Percentiles rank a stretch among this genome's conserved stretches.
Evolutionary conservation across 2,888 invertebrate species (phyloP).

Genomic region (Drosophila engyochracea): DNA sequence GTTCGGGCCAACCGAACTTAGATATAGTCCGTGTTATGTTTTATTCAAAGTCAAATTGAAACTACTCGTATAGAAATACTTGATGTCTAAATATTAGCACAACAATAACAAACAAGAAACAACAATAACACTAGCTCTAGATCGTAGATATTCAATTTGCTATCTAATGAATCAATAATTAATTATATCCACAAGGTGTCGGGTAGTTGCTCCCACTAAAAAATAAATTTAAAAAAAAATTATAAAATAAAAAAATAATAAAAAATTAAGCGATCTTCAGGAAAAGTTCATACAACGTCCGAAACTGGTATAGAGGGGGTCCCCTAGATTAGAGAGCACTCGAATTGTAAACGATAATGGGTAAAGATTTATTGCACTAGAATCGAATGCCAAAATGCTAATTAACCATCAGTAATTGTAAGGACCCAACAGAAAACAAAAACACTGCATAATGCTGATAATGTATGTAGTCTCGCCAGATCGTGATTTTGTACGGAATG

Average conservation of each 20-base stretch:
- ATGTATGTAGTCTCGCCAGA: slow-evolving; percentile 47
- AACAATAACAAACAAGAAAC: slow-evolving; percentile 14
- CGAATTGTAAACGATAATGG: slow-evolving; percentile 17
- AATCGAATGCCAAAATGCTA: slow-evolving; percentile 60
- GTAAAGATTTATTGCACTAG: slow-evolving; percentile 29
- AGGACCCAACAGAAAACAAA: slow-evolving; percentile 3
- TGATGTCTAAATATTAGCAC: slow-evolving; percentile 60
- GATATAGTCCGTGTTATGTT: slow-evolving; percentile 43
- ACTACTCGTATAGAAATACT: slow-evolving; percentile 40
- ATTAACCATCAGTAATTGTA: slow-evolving; percentile 46
- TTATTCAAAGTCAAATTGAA: slow-evolving; percentile 32
- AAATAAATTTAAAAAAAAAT: neutral
- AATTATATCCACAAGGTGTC: slow-evolving; percentile 32
- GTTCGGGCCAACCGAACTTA: slow-evolving; percentile 43
- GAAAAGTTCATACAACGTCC: slow-evolving; percentile 43
- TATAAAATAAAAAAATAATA: neutral
- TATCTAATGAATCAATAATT: slow-evolving; percentile 22
- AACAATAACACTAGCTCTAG: slow-evolving; percentile 37
- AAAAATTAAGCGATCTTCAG: slow-evolving; percentile 27
- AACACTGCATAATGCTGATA: slow-evolving; percentile 44
- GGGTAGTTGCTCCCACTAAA: slow-evolving; percentile 21
- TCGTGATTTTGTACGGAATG: slow-evolving; percentile 43
- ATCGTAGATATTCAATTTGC: slow-evolving; percentile 46
- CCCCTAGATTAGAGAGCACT: slow-evolving; percentile 26
- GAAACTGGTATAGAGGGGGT: slow-evolving; percentile 30